phyloP scores from a whole-genome alignment of 2,888 invertebrate genomes.

The Lottia scabra region DNA sequence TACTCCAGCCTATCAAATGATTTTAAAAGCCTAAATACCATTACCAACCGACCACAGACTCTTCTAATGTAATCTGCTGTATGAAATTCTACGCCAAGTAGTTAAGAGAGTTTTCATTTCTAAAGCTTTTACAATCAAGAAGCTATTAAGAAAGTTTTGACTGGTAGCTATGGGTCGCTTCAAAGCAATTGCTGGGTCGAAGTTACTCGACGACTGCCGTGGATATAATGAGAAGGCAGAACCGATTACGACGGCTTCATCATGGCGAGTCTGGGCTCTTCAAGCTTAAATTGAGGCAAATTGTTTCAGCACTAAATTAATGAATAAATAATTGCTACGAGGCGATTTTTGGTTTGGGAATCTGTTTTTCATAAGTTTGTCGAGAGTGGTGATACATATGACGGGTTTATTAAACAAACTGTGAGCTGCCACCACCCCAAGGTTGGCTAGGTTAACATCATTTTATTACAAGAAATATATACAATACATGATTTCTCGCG shows the following conservation, averaged over 20 bases:
- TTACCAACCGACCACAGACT: not conserved
- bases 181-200: not conserved
- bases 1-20: too few relatives aligned
- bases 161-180: not conserved
- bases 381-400: not conserved
- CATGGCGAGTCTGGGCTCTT: not conserved
- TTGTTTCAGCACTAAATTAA: constrained; percentile 22
- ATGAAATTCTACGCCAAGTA: not conserved
- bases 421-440: not conserved
- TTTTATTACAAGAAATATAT: not conserved
- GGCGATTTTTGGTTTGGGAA: not conserved
- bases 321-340: constrained; percentile 12
- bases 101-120: not conserved
- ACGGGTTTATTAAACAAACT: constrained; percentile 6
- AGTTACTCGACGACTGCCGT: not conserved
- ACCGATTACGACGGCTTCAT: not conserved
- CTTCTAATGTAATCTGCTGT: not conserved
- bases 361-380: not conserved
- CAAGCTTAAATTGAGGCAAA: constrained; percentile 16
- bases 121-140: constrained; percentile 4
- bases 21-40: not conserved
- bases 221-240: too few relatives aligned
- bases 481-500: not conserved
- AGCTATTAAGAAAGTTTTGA: constrained; percentile 4
- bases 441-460: not conserved